Evolutionary conservation across 2,113 vertebrate species (phyloP).

Genomic region (Etheostoma cragini): DNA sequence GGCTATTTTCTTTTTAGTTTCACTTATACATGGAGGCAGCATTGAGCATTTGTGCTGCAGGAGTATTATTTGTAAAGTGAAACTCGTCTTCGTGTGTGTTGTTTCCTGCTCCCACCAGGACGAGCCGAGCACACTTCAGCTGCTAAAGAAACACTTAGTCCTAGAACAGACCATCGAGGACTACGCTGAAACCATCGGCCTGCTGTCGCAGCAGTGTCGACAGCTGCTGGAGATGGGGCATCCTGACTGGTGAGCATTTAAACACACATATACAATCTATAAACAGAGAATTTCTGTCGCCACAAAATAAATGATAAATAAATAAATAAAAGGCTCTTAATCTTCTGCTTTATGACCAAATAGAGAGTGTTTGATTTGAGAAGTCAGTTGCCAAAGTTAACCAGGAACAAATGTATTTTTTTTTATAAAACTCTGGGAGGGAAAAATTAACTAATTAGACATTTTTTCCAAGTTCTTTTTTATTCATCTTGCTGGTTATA

Average conservation of each 20-base stretch:
- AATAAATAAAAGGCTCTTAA: no score
- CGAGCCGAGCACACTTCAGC: slow-evolving; percentile 92
- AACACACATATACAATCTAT: slow-evolving; percentile 14
- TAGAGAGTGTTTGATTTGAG: slow-evolving; percentile 9
- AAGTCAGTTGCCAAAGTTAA: background rate
- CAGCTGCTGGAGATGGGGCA: slow-evolving; percentile 92
- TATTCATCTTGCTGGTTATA: background rate
- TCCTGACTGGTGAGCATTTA: slow-evolving; percentile 87
- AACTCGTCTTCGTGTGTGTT: background rate
- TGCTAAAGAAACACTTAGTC: slow-evolving; percentile 94
- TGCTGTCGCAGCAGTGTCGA: slow-evolving; percentile 93
- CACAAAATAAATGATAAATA: background rate
- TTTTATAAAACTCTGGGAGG: background rate
- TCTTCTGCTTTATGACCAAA: background rate
- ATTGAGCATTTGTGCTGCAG: background rate
- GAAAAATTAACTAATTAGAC: background rate
- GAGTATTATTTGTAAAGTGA: slow-evolving; percentile 1
- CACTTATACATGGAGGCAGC: background rate
- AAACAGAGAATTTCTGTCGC: background rate
- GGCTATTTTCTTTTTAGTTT: background rate
- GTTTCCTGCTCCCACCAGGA: slow-evolving; percentile 82
- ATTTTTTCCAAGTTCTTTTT: background rate
- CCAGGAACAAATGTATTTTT: no score
- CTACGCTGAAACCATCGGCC: slow-evolving; percentile 94
- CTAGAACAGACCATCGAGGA: slow-evolving; percentile 94